phyloP scores from a whole-genome alignment of 1,140 invertebrate genomes.

The Hylaeus anthracinus region DNA sequence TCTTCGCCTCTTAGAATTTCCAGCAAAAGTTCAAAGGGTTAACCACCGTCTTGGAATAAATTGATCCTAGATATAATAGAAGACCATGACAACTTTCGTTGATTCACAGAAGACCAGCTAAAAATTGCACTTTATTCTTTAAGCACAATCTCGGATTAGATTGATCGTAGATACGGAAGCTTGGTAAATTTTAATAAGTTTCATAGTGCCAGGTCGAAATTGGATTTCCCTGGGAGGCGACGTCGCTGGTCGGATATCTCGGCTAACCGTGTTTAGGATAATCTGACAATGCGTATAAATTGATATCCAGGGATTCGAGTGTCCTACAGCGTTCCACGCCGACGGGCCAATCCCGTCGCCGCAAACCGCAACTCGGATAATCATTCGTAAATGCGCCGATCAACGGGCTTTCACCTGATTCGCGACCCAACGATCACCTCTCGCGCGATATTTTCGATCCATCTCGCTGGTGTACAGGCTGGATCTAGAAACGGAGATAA shows the following conservation, averaged over 20 bases:
- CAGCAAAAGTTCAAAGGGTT: too few relatives aligned
- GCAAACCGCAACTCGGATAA: slow-evolving; percentile 38
- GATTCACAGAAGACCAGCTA: too few relatives aligned
- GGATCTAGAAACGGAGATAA: too few relatives aligned
- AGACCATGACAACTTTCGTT: too few relatives aligned
- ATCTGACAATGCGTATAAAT: slow-evolving; percentile 31
- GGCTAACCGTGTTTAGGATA: slow-evolving; percentile 18
- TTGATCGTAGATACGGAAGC: too few relatives aligned
- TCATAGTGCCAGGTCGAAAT: background rate
- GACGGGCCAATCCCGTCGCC: background rate
- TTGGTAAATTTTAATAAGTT: too few relatives aligned
- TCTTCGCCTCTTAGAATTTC: too few relatives aligned
- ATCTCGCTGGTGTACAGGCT: too few relatives aligned
- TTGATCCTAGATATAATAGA: too few relatives aligned
- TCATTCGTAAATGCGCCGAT: slow-evolving; percentile 31
- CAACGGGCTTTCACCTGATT: background rate
- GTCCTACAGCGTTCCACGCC: background rate
- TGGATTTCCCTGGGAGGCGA: background rate
- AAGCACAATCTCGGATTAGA: too few relatives aligned
- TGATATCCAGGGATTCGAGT: slow-evolving; percentile 38
- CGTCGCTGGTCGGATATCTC: background rate
- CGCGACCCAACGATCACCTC: background rate
- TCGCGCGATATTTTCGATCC: background rate
- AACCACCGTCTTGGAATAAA: too few relatives aligned
- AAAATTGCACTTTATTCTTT: too few relatives aligned